These are phyloP conservation scores for Enhydra lutris DNA, from an alignment of 2,113 vertebrate genomes.

Conservation along the genomic window DNA sequence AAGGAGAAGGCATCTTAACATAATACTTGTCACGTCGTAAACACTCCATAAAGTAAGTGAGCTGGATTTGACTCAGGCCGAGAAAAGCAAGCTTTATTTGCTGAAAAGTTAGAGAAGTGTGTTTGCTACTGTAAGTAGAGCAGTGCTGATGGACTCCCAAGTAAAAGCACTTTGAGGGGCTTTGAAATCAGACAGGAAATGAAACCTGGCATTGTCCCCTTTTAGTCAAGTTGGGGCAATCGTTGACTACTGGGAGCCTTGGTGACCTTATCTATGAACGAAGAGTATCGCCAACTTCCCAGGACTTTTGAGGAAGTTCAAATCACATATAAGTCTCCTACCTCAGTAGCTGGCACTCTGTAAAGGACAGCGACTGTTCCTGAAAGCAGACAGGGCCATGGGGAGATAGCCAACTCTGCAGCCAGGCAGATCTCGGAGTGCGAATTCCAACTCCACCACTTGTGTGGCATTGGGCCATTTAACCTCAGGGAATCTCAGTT, in stretches of 20 bases:
- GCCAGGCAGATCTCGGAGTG: not conserved
- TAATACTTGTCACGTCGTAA: not conserved
- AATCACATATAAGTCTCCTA: not conserved
- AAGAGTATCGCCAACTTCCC: not conserved
- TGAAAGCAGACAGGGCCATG: not conserved
- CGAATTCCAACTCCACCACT: not conserved
- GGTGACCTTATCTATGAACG: not conserved
- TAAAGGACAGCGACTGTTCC: not conserved
- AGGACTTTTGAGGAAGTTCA: not conserved
- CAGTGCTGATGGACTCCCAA: not conserved
- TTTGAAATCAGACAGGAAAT: not conserved
- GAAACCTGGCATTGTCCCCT: not conserved
- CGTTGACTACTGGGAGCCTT: not conserved
- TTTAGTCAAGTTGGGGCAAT: not conserved
- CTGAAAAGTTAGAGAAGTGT: not conserved
- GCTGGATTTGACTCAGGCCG: not conserved
- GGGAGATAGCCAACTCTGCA: not conserved
- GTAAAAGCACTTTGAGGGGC: not conserved
- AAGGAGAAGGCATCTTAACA: not conserved
- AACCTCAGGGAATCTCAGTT: not conserved
- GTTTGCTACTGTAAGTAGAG: not conserved
- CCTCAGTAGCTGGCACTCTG: not conserved
- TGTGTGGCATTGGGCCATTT: not conserved
- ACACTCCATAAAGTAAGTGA: not conserved
- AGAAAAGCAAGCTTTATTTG: not conserved